These are phyloP conservation scores for Rhizoglyphus robini DNA, from an alignment of 1,140 invertebrate species.

Conservation along the genomic window DNA sequence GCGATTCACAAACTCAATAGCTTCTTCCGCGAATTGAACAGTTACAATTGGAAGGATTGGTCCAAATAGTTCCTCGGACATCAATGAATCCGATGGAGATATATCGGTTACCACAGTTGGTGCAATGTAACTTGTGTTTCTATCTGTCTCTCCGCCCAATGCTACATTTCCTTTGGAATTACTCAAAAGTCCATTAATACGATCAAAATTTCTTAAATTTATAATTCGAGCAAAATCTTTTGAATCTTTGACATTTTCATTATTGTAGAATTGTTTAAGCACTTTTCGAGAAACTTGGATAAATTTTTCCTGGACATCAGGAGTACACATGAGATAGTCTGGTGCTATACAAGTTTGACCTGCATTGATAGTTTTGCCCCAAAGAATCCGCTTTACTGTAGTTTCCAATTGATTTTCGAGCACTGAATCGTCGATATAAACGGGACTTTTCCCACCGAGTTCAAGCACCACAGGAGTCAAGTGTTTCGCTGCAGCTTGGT, in stretches of 20 bases:
- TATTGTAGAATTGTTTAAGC: slow-evolving; percentile 37
- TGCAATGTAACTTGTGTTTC: slow-evolving; percentile 32
- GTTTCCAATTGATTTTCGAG: slow-evolving; percentile 32
- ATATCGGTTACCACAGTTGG: slow-evolving; percentile 37
- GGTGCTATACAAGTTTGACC: no score
- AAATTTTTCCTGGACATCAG: slow-evolving; percentile 31
- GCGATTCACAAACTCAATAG: slow-evolving; percentile 28
- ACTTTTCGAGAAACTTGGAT: slow-evolving; percentile 33
- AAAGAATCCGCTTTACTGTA: slow-evolving; percentile 37
- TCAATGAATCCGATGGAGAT: slow-evolving; percentile 28
- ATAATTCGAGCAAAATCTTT: slow-evolving; percentile 39
- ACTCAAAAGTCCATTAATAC: slow-evolving; percentile 23
- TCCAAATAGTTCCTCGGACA: slow-evolving; percentile 36
- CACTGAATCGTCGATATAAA: slow-evolving; percentile 34
- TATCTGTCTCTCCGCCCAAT: slow-evolving; percentile 35
- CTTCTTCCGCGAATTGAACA: slow-evolving; percentile 31
- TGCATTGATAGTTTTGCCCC: slow-evolving; percentile 44
- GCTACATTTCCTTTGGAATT: slow-evolving; percentile 19
- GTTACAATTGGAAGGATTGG: slow-evolving; percentile 38
- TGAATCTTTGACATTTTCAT: slow-evolving; percentile 32
- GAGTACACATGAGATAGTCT: slow-evolving; percentile 42
- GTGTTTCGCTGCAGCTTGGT: slow-evolving; percentile 40
- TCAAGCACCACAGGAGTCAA: slow-evolving; percentile 46
- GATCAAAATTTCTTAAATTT: slow-evolving; percentile 38
- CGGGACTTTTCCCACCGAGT: slow-evolving; percentile 41